These are phyloP conservation scores for Eumeta japonica DNA, from an alignment of 1,140 invertebrate genomes.

Conservation along the genomic window DNA sequence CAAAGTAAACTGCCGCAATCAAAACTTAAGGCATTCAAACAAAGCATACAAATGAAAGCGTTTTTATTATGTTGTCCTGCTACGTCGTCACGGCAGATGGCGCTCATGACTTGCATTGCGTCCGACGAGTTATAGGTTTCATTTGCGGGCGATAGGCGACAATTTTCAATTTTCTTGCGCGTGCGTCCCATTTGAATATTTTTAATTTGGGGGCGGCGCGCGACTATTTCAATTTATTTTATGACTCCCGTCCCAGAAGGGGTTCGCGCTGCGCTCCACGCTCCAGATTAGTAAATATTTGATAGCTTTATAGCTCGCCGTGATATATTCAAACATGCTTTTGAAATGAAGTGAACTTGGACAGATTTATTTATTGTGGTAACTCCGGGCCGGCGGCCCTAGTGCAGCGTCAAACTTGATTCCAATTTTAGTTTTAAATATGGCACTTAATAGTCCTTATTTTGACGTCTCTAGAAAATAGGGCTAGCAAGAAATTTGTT, in stretches of 20 bases:
- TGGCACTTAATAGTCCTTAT: too few relatives aligned
- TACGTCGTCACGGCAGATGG: too few relatives aligned
- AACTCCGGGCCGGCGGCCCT: conserved; percentile 4
- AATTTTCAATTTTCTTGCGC: conserved; percentile 59
- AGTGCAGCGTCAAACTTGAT: too few relatives aligned
- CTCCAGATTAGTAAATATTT: conserved; percentile 56
- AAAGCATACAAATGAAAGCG: too few relatives aligned
- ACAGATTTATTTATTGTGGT: conserved; percentile 8
- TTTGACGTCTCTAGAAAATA: too few relatives aligned
- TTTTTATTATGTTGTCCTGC: too few relatives aligned
- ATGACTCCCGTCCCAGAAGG: conserved; percentile 47
- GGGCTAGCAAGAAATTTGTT: too few relatives aligned
- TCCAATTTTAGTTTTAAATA: too few relatives aligned
- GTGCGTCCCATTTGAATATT: conserved; percentile 58
- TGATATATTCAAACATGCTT: conserved; percentile 43
- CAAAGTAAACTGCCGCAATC: too few relatives aligned
- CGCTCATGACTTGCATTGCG: conserved; percentile 30
- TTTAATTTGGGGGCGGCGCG: conserved; percentile 53
- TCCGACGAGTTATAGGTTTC: conserved; percentile 53
- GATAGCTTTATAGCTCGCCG: conserved; percentile 51
- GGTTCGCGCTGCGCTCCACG: conserved; percentile 43
- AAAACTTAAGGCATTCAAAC: too few relatives aligned
- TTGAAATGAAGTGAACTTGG: conserved; percentile 25
- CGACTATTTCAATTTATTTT: conserved; percentile 59
- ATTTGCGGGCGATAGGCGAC: conserved; percentile 57